Base-by-base conservation (phyloP, 2,113 vertebrate species). In the Sinosuthora webbiana region DNA sequence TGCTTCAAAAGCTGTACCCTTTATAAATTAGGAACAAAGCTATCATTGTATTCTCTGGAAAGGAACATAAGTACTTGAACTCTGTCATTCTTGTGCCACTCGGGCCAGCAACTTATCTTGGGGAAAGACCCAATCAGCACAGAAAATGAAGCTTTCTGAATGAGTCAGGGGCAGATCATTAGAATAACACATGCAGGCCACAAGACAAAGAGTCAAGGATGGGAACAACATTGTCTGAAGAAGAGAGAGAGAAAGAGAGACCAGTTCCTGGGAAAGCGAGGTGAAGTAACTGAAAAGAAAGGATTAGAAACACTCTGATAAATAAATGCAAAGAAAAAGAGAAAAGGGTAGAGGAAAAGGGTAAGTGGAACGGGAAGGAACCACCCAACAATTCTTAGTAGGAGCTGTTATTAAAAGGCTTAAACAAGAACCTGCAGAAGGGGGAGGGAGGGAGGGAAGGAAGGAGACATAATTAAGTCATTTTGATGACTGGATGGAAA, bases 321-420 rank as follows among this genome's bases (percentile, higher is more conserved):
- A 50, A 64, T 28, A 50, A 74, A 41, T 44, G 6, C 6, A 73
- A 82, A 64, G 16, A 7, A 59, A 50, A 70, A 45, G 19, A 69
- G 21, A 7, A 10, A 47, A 35, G 0, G 2, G 3, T 4, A 25
- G 18, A n/a, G 4, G 13, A 24, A 25, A 30, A 44, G 4, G 7
- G 10, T 6, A 24, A 44, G 14, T 27, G 37, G 21, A 28, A 62
- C 39, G 8, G 5, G 16, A 37, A 37, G 19, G 55, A 15, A 47
- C 10, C 15, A 82, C 6, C 5, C 9, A 45, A 28, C 0, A 18
- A 37, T 12, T 16, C 6, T 45, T 56, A 76, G 6, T 10, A n/a
- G 12, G 22, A 62, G 2, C 6, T 42, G 3, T 37, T 13, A 42
- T 67, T 45, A 24, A 70, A 79, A 62, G 8, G 2, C 30, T 70